phyloP scores from a whole-genome alignment of 2,888 invertebrate species.

The Melinaea marsaeus region DNA sequence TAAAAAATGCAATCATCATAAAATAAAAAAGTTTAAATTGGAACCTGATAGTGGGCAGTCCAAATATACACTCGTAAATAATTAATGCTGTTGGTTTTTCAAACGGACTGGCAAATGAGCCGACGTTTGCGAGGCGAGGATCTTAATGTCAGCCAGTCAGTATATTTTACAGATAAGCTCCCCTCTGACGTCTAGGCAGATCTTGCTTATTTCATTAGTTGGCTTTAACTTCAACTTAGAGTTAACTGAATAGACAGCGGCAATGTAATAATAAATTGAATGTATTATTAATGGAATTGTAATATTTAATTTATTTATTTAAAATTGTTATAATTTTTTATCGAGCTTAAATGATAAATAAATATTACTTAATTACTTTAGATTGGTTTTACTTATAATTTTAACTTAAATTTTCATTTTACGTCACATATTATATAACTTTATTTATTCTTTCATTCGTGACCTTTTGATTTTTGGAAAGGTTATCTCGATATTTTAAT shows the following conservation, averaged over 20 bases:
- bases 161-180: slow-evolving; percentile 73
- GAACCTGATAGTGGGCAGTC: slow-evolving; percentile 27
- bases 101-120: slow-evolving; percentile 69
- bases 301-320: too few relatives aligned
- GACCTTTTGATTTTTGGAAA: too few relatives aligned
- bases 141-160: slow-evolving; percentile 70
- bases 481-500: too few relatives aligned
- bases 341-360: too few relatives aligned
- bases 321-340: too few relatives aligned
- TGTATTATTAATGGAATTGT: not conserved
- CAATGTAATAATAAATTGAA: not conserved
- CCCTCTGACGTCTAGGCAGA: slow-evolving; percentile 60
- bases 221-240: slow-evolving; percentile 57
- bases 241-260: slow-evolving; percentile 48
- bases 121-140: slow-evolving; percentile 65
- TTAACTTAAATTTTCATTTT: too few relatives aligned
- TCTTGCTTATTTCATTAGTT: slow-evolving; percentile 68
- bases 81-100: slow-evolving; percentile 57
- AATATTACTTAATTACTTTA: too few relatives aligned
- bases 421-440: too few relatives aligned
- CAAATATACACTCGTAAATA: slow-evolving; percentile 45
- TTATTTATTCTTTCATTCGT: too few relatives aligned
- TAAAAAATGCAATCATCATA: not conserved
- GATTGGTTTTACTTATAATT: too few relatives aligned
- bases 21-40: slow-evolving; percentile 10